phyloP scores from a whole-genome alignment of 2,113 vertebrate genomes.

The Gambusia affinis region DNA sequence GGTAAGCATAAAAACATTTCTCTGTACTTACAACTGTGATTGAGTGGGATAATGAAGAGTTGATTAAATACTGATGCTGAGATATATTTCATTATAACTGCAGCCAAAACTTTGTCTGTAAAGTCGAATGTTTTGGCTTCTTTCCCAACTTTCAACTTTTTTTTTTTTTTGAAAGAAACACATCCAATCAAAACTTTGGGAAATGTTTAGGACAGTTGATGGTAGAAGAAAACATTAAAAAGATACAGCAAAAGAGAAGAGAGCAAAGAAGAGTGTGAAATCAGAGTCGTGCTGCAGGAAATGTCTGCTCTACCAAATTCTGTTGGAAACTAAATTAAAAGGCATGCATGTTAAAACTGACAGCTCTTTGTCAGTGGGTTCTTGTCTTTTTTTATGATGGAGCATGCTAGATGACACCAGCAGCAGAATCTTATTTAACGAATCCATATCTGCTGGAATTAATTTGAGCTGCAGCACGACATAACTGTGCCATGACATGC shows the following conservation, averaged over 20 bases:
- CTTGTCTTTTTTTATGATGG: conserved; percentile 6
- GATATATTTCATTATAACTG: neutral
- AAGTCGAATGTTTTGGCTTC: too few relatives aligned
- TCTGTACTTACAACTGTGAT: conserved; percentile 11
- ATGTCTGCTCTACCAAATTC: conserved; percentile 13
- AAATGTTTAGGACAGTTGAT: conserved; percentile 11
- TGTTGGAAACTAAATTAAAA: conserved; percentile 31
- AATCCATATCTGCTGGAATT: conserved; percentile 20
- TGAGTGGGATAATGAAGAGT: conserved; percentile 7
- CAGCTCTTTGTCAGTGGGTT: conserved; percentile 20
- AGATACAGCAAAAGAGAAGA: neutral
- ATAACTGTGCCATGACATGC: conserved; percentile 11
- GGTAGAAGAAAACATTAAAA: conserved; percentile 6
- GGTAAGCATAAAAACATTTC: conserved; percentile 8
- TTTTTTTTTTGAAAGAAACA: too few relatives aligned
- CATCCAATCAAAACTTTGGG: too few relatives aligned
- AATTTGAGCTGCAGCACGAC: conserved; percentile 26
- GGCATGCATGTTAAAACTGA: conserved; percentile 23
- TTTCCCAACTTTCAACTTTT: too few relatives aligned
- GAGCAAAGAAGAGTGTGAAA: neutral
- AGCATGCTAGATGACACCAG: conserved; percentile 15
- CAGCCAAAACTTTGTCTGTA: neutral
- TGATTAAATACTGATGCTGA: neutral
- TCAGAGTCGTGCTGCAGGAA: neutral
- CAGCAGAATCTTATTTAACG: conserved; percentile 19